Base-by-base conservation (phyloP, 2,888 invertebrate genomes). In the Punctoribates punctum region DNA sequence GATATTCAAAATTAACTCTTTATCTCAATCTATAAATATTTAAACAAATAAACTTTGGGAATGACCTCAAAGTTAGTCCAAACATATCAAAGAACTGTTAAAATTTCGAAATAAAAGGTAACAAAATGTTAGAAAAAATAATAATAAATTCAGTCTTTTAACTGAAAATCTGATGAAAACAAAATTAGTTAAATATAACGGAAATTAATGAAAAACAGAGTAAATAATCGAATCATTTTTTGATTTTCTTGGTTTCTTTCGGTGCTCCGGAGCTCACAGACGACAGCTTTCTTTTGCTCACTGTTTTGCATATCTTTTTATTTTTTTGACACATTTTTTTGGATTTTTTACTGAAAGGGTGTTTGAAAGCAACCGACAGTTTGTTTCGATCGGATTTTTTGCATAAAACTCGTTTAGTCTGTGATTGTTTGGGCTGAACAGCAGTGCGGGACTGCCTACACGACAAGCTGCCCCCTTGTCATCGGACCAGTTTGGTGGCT, bases 381-480 rank as follows among this genome's bases (percentile, higher is more conserved):
- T 70, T 60, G 17, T 60, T 67, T 38, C n/a, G 20, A 20, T 13
- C 27, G 27, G 65, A 65, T 42, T 72, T 72, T 13, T 46, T 23
- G 29, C 27, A 25, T 5, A 23, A 25, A 67, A 67, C 11, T 20
- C n/a, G 65, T 65, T 67, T 38, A 46, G 42, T 72, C 42, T 72
- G 72, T 25, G 72, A 6, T 15, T 17, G 42, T 46, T 23, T 48
- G 27, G 46, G 17, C 72, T 48, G 72, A 34, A 8, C 2, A 3
- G 29, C 60, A 51, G 51, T 51, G 51, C 27, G 5, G 23, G 60
- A 60, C 65, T 38, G 34, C 70, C 8, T 38, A 70, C 75, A 75
- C 54, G 75, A 75, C 75, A 75, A 75, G 75, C 25, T 75, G 75
- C 75, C 75, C 4, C 15, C 38, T 17, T 42, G 75, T 75, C 75